Base-by-base conservation (phyloP, 2,888 invertebrate species). In the Chaetogeoica ovagalla region DNA sequence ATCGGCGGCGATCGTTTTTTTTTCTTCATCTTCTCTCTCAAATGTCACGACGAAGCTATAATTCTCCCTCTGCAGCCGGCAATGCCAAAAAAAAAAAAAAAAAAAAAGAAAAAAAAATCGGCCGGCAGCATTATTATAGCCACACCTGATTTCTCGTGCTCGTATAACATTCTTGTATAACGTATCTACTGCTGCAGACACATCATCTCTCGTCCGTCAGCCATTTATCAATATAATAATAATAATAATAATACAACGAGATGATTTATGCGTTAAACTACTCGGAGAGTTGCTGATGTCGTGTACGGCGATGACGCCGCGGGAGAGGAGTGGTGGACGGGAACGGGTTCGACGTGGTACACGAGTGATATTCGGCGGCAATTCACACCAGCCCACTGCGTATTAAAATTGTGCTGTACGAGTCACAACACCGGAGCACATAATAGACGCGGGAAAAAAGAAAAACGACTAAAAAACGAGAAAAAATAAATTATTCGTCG, bases 261-360 rank as follows among this genome's bases (percentile, higher is more conserved):
- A 77, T 69, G 76, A 69, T 69, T 68, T 69, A 77, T 69, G 60
- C 66, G 69, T n/a, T n/a, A n/a, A n/a, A n/a, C n/a, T n/a, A n/a
- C n/a, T n/a, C 60, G 19, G n/a, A 21, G 21, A 57, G 30, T 4
- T 30, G 57, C 19, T 19, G 57, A 57, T 57, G 19, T 57, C 59
- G 59, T 30, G 30, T 30, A 1, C 30, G 30, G 4, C 30, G 30
- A 30, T 21, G 13, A 13, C 17, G 15, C 52, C 15, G 52, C 13
- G 52, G 52, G 52, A 43, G 4, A 43, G 9, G 43, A 9, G 43
- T 59, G 9, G 21, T 21, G 1, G n/a, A 21, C n/a, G 7, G 57
- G 30, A 77, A 77, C 77, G 37, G 77, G 69, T 77, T 77, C 69
- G 37, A 69, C 52, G 62, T 60, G 77, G 39, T 1, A 9, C 37